Evolutionary conservation across 1,140 invertebrate genomes (phyloP).

Genomic region (Cotesia glomerata): DNA sequence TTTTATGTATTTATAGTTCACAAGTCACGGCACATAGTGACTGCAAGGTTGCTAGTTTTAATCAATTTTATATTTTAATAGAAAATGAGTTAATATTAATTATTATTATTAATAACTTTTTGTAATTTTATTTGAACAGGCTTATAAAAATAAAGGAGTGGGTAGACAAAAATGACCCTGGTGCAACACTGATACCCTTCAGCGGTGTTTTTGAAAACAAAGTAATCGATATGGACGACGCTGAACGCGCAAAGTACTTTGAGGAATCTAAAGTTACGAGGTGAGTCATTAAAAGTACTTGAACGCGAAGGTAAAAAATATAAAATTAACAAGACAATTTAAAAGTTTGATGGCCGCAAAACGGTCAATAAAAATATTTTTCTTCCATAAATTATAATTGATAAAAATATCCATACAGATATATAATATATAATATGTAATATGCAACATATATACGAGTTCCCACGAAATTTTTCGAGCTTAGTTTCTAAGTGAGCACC

Average conservation of each 20-base stretch:
- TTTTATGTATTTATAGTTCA: no score
- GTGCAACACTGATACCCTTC: conserved; percentile 91
- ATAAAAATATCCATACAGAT: not conserved
- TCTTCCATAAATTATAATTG: no score
- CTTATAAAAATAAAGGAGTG: conserved; percentile 98
- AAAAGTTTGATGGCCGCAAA: conserved; percentile 14
- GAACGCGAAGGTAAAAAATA: not conserved
- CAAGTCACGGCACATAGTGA: no score
- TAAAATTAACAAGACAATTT: conserved; percentile 1
- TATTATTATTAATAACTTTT: not conserved
- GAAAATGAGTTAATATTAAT: not conserved
- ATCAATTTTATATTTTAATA: no score
- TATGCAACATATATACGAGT: conserved; percentile 26
- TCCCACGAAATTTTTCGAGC: conserved; percentile 50
- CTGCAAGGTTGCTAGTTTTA: no score
- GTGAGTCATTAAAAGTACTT: conserved; percentile 58
- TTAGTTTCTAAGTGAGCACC: not conserved
- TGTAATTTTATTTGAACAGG: conserved; percentile 64
- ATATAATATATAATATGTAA: no score
- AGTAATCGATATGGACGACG: conserved; percentile 85
- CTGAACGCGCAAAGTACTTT: conserved; percentile 75
- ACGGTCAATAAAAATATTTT: not conserved
- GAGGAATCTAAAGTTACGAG: conserved; percentile 83
- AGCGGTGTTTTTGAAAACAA: conserved; percentile 91
- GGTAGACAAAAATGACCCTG: conserved; percentile 97